A percentile compares a stretch with the other conserved stretches of the same genome.
Evolutionary conservation across 2,113 vertebrate genomes (phyloP).

Genomic region (Forbesichthys papilliferus): DNA sequence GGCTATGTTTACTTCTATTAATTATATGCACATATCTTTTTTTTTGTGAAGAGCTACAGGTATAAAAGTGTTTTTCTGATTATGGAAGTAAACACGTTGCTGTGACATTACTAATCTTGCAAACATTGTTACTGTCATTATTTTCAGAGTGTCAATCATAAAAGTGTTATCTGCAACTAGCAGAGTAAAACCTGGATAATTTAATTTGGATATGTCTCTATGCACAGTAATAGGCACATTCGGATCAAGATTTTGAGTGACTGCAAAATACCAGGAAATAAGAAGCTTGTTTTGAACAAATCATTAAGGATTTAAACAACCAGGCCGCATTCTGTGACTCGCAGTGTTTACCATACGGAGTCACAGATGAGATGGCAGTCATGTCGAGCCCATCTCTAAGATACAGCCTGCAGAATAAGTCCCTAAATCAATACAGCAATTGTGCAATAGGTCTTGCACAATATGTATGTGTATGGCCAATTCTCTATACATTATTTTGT

Average conservation of each 20-base stretch:
- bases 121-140: conserved; percentile 35
- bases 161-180: conserved; percentile 48
- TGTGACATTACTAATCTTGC: conserved; percentile 42
- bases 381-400: background rate
- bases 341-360: conserved; percentile 2
- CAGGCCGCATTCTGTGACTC: conserved; percentile 11
- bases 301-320: conserved; percentile 15
- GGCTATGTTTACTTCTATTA: conserved; percentile 32
- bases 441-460: conserved; percentile 6
- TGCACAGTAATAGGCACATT: conserved; percentile 69
- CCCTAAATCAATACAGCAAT: conserved; percentile 9
- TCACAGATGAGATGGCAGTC: background rate
- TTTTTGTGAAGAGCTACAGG: conserved; percentile 26
- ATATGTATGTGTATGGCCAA: conserved; percentile 1
- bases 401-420: background rate
- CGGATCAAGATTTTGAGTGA: conserved; percentile 63
- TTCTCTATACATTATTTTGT: too few relatives aligned
- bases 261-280: conserved; percentile 35
- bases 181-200: conserved; percentile 60
- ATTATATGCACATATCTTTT: conserved; percentile 35
- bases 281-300: conserved; percentile 26
- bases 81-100: conserved; percentile 27
- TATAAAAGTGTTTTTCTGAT: conserved; percentile 53
- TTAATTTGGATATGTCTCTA: conserved; percentile 73
- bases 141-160: conserved; percentile 26